Conservation (phyloP, 2,888 invertebrate species). For the Arge pagana region DNA sequence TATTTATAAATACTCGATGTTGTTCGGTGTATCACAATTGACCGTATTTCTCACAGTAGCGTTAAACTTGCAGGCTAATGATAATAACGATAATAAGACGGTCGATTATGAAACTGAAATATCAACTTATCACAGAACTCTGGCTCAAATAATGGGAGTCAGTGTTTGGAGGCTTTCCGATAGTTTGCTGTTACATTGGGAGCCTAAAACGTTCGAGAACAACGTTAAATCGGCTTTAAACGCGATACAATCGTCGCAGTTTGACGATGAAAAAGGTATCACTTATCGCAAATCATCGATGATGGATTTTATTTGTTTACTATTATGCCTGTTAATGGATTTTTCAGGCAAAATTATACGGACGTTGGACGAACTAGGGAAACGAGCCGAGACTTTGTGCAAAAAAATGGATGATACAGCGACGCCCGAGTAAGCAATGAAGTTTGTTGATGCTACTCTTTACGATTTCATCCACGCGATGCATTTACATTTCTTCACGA, state of each 20-base stretch:
- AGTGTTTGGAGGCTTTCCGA: conserved; percentile 51
- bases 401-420: conserved; percentile 36
- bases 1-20: too few species aligned
- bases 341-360: conserved; percentile 32
- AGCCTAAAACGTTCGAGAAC: conserved; percentile 44
- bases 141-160: conserved; percentile 45
- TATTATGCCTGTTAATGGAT: background rate
- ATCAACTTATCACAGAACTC: background rate
- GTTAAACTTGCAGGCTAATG: too few species aligned
- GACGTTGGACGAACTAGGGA: conserved; percentile 27
- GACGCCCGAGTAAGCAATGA: conserved; percentile 30
- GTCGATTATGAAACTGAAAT: background rate
- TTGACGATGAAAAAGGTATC: conserved; percentile 38
- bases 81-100: too few species aligned
- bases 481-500: conserved; percentile 1
- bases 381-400: conserved; percentile 37
- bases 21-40: background rate
- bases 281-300: background rate
- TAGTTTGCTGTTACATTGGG: conserved; percentile 47
- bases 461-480: too few species aligned
- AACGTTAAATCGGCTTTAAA: conserved; percentile 37
- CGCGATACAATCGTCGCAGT: conserved; percentile 31
- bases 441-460: background rate
- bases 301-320: background rate
- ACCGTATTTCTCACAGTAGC: conserved; percentile 16